phyloP scores from a whole-genome alignment of 2,113 vertebrate genomes.

The Ailuropoda melanoleuca region DNA sequence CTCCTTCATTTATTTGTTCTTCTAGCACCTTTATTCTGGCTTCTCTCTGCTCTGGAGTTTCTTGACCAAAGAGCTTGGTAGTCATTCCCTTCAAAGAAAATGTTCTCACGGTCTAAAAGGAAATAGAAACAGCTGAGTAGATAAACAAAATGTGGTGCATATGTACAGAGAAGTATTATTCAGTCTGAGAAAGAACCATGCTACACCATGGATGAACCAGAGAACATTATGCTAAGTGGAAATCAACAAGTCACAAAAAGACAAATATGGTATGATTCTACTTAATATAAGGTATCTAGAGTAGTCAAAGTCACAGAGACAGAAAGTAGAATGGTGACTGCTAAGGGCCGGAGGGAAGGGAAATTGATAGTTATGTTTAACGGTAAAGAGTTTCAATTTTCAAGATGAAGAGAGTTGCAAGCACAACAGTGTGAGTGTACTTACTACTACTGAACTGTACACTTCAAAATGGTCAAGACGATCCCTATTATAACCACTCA shows the following conservation, averaged over 20 bases:
- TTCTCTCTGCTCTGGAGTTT: constrained; percentile 95
- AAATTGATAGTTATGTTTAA: background rate
- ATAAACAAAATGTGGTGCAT: background rate
- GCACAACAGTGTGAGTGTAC: background rate
- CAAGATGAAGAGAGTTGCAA: background rate
- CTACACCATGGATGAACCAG: background rate
- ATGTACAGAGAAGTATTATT: background rate
- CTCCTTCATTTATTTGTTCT: constrained; percentile 93
- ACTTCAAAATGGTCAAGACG: background rate
- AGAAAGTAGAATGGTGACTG: background rate
- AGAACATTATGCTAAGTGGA: background rate
- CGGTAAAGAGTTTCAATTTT: background rate
- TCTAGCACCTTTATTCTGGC: constrained; percentile 92
- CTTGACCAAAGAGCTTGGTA: constrained; percentile 96
- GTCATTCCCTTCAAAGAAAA: constrained; percentile 98
- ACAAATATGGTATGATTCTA: background rate
- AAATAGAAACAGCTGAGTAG: constrained; percentile 36
- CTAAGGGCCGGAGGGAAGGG: background rate
- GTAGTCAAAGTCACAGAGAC: background rate
- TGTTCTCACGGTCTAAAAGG: constrained; percentile 91
- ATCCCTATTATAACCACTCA: background rate
- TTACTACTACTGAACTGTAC: background rate
- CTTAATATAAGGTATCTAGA: background rate
- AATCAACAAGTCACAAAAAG: background rate
- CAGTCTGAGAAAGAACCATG: background rate